Evolutionary conservation across 2,888 invertebrate genomes (phyloP).

Genomic region (Noctua comes): DNA sequence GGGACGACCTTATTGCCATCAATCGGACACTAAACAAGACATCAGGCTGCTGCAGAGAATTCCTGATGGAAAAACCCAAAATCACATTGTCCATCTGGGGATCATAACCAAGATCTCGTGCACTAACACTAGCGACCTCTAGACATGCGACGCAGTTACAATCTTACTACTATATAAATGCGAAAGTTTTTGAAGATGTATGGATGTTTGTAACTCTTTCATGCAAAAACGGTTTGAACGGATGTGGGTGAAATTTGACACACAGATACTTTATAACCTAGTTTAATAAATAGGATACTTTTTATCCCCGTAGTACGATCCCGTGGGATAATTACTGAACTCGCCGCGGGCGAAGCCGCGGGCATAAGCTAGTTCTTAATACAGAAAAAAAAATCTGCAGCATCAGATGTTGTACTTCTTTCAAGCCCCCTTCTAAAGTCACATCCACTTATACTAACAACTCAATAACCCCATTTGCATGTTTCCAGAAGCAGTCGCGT

Average conservation of each 20-base stretch:
- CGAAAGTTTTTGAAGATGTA: too few species aligned
- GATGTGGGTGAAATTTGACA: too few species aligned
- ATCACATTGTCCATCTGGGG: neutral
- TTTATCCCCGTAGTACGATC: too few species aligned
- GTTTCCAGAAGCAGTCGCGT: constrained; percentile 89
- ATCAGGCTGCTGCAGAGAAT: neutral
- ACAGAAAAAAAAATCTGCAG: neutral
- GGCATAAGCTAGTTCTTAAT: too few species aligned
- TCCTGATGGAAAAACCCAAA: neutral
- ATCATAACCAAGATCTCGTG: neutral
- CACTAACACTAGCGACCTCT: neutral
- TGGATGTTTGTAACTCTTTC: too few species aligned
- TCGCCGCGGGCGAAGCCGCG: too few species aligned
- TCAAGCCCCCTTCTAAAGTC: neutral
- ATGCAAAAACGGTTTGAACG: too few species aligned
- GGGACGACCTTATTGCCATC: neutral
- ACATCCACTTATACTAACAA: neutral
- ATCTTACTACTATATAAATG: too few species aligned
- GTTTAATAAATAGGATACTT: too few species aligned
- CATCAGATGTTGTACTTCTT: neutral
- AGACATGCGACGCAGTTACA: neutral
- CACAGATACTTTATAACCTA: too few species aligned
- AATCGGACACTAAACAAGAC: neutral
- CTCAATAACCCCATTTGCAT: neutral
- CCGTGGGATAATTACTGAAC: too few species aligned